These are phyloP conservation scores for Lasioglossum vierecki DNA, from an alignment of 2,888 invertebrate genomes.

Conservation along the genomic window DNA sequence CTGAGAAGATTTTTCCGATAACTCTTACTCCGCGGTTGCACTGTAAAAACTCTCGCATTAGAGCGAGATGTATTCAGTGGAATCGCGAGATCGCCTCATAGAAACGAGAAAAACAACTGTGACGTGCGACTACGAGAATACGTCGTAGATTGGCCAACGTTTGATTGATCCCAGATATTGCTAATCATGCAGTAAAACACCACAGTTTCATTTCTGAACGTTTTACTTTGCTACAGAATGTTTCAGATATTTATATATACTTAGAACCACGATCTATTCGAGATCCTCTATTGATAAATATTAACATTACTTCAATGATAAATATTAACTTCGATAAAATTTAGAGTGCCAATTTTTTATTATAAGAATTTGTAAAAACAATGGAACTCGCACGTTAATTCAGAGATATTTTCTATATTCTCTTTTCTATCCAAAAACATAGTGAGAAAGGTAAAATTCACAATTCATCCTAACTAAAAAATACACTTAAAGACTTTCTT, in stretches of 20 bases:
- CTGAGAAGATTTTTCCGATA: constrained; percentile 40
- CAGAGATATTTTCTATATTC: neutral
- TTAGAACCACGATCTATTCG: neutral
- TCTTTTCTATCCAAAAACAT: neutral
- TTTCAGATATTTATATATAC: neutral
- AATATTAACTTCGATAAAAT: neutral
- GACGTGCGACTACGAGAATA: neutral
- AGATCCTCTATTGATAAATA: neutral
- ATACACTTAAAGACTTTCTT: neutral
- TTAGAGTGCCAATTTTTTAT: neutral
- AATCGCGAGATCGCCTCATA: neutral
- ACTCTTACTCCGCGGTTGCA: constrained; percentile 21
- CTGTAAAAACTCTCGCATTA: neutral
- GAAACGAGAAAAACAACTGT: neutral
- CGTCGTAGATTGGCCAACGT: constrained; percentile 3
- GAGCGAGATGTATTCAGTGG: neutral
- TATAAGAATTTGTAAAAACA: neutral
- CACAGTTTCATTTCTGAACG: neutral
- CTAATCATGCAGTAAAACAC: neutral
- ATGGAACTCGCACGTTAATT: neutral
- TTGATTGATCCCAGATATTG: neutral
- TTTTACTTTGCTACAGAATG: neutral
- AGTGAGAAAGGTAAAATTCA: neutral
- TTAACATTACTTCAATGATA: neutral
- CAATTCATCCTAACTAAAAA: neutral